phyloP scores from a whole-genome alignment of 2,113 vertebrate genomes.

The Cynoglossus semilaevis region DNA sequence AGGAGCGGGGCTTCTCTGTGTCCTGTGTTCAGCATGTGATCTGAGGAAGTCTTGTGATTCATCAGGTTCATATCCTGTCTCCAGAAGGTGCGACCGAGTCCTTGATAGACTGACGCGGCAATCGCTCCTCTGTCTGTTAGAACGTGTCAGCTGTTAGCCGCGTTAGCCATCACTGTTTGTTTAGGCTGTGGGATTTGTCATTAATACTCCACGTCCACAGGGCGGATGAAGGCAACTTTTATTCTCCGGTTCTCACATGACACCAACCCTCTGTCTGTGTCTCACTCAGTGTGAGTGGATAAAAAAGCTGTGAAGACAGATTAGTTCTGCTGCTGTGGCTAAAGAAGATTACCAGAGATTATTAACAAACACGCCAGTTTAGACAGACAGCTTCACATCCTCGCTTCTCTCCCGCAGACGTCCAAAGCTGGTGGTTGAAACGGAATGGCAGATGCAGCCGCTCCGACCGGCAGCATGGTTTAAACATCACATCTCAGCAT shows the following conservation, averaged over 20 bases:
- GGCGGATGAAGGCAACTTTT: conserved; percentile 46
- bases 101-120: conserved; percentile 27
- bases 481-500: conserved; percentile 24
- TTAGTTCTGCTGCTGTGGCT: conserved; percentile 65
- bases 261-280: conserved; percentile 16
- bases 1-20: conserved; percentile 2
- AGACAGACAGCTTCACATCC: conserved; percentile 52
- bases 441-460: conserved; percentile 24
- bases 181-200: conserved; percentile 30
- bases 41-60: conserved; percentile 37
- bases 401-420: conserved; percentile 21
- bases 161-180: conserved; percentile 24
- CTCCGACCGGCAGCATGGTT: conserved; percentile 27
- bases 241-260: conserved; percentile 43
- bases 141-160: conserved; percentile 24
- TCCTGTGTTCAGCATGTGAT: conserved; percentile 36
- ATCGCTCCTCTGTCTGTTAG: conserved; percentile 25
- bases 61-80: conserved; percentile 19
- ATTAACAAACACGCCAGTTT: conserved; percentile 67
- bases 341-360: conserved; percentile 73
- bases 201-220: conserved; percentile 40
- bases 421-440: conserved; percentile 21
- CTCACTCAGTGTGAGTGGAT: conserved; percentile 20
- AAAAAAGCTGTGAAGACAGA: conserved; percentile 64
- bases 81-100: conserved; percentile 29